These are phyloP conservation scores for Eugnorisma glareosa DNA, from an alignment of 2,888 invertebrate genomes.

Conservation along the genomic window DNA sequence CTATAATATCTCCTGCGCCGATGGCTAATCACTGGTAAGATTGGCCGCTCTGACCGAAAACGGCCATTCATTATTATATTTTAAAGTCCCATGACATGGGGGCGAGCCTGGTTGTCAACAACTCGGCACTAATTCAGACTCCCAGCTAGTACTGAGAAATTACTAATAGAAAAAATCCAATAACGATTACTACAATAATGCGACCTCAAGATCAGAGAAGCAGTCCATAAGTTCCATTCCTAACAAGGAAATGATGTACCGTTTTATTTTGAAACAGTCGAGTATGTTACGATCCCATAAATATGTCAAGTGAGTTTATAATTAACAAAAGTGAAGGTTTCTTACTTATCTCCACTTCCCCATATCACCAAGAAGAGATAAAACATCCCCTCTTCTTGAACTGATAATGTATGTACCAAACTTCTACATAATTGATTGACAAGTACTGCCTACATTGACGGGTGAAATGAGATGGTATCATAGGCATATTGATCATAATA, in stretches of 20 bases:
- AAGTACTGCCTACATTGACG: slow-evolving; percentile 62
- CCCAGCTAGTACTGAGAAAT: background rate
- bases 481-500: slow-evolving; percentile 56
- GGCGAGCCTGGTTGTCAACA: too few relatives aligned
- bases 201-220: too few relatives aligned
- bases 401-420: slow-evolving; percentile 54
- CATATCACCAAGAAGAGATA: slow-evolving; percentile 26
- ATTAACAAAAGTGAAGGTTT: background rate
- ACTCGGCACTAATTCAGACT: too few relatives aligned
- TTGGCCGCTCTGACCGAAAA: too few relatives aligned
- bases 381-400: slow-evolving; percentile 25
- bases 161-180: background rate
- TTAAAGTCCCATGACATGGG: background rate
- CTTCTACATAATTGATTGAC: slow-evolving; percentile 64
- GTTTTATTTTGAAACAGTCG: background rate
- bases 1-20: too few relatives aligned
- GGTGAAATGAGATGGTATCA: slow-evolving; percentile 67
- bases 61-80: too few relatives aligned
- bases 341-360: background rate
- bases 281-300: background rate
- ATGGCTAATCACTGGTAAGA: too few relatives aligned
- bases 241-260: background rate
- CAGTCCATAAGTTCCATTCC: background rate
- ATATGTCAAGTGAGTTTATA: background rate
- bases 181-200: background rate